Percentiles rank a stretch among this genome's conserved stretches.
These are phyloP conservation scores for Natrix natrix DNA, from an alignment of 2,797 vertebrate species.

Conservation along the genomic window DNA sequence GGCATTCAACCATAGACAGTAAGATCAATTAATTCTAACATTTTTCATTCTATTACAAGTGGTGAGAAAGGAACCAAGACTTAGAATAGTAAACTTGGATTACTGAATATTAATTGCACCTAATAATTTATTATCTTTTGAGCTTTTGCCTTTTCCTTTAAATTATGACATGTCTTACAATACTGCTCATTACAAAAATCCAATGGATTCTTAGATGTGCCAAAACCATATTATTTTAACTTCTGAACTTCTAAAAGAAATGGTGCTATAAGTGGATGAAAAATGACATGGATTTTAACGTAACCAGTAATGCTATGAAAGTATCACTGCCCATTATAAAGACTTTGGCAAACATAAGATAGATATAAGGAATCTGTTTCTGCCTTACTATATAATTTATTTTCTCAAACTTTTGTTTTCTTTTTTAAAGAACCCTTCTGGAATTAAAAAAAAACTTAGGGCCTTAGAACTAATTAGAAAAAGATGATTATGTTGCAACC, in stretches of 20 bases:
- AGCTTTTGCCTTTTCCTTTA: background rate
- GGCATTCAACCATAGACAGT: background rate
- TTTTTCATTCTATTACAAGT: constrained; percentile 23
- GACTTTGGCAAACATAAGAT: background rate
- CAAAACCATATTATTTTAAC: background rate
- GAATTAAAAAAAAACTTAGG: background rate
- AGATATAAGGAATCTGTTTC: background rate
- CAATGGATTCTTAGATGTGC: background rate
- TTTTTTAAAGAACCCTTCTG: background rate
- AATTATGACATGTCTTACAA: background rate
- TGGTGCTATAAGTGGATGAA: background rate
- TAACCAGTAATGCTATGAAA: background rate
- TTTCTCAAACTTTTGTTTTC: background rate
- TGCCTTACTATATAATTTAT: background rate
- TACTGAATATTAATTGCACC: background rate
- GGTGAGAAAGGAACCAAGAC: background rate
- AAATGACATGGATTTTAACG: background rate
- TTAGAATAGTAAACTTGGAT: background rate
- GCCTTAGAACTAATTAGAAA: background rate
- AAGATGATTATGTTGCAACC: background rate
- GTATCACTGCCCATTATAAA: background rate
- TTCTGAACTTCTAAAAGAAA: background rate
- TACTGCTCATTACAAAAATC: background rate
- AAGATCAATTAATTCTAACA: constrained; percentile 25
- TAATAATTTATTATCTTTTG: background rate